Conservation (phyloP, 2,888 invertebrate genomes). For the Erynnis tages region DNA sequence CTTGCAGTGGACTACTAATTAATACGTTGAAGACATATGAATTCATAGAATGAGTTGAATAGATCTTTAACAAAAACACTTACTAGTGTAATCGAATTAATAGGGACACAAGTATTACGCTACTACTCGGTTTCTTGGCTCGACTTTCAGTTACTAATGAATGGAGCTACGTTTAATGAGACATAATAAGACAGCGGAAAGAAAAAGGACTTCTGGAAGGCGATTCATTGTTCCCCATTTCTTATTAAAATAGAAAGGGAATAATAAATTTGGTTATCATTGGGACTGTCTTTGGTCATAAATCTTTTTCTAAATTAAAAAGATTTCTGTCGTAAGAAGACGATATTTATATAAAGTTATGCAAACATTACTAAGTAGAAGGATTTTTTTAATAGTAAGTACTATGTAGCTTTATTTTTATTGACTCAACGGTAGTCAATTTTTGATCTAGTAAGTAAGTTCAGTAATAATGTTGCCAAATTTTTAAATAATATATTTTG, state of each 20-base stretch:
- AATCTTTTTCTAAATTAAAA: background rate
- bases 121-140: conserved; percentile 1
- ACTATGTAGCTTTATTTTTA: too few species aligned
- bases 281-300: background rate
- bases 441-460: too few species aligned
- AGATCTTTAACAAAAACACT: background rate
- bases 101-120: background rate
- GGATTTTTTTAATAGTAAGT: too few species aligned
- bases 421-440: too few species aligned
- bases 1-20: too few species aligned
- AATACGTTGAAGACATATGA: too few species aligned
- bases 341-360: too few species aligned
- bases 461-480: too few species aligned
- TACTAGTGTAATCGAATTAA: too few species aligned
- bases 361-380: too few species aligned
- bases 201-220: conserved; percentile 1
- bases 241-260: conserved; percentile 10
- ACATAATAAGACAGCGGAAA: conserved; percentile 17
- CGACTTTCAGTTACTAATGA: conserved; percentile 15
- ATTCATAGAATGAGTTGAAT: background rate
- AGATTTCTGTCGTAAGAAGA: too few species aligned
- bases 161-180: conserved; percentile 9
- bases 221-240: conserved; percentile 18
- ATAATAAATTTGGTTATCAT: conserved; percentile 19
- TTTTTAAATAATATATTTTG: too few species aligned